Conservation (phyloP, 2,113 vertebrate genomes). For the Recurvirostra avosetta region DNA sequence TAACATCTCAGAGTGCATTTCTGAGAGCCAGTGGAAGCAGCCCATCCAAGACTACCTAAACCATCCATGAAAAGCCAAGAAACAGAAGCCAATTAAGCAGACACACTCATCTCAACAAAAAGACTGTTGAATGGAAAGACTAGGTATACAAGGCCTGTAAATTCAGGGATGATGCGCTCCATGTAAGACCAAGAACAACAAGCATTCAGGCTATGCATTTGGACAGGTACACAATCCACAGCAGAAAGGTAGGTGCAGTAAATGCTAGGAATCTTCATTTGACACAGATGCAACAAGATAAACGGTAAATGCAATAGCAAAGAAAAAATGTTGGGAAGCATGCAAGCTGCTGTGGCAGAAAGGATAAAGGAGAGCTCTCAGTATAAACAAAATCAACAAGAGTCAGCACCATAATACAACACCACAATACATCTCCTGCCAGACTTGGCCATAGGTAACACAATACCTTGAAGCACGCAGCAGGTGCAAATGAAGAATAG, state of each 20-base stretch:
- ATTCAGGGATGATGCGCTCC: not conserved
- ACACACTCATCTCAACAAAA: not conserved
- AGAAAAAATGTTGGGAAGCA: not conserved
- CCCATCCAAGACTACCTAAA: not conserved
- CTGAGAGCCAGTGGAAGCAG: not conserved
- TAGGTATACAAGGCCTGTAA: not conserved
- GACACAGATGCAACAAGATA: not conserved
- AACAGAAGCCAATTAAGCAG: not conserved
- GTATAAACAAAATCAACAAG: not conserved
- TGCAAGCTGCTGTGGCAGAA: not conserved
- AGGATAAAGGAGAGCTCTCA: not conserved
- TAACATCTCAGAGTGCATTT: not conserved
- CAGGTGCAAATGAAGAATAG: not conserved
- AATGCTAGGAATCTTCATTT: not conserved
- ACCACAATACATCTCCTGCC: not conserved
- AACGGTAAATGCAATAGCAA: not conserved
- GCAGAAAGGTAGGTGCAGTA: not conserved
- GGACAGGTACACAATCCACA: not conserved
- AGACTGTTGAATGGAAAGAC: not conserved
- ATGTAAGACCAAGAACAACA: not conserved
- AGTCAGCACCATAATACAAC: not conserved
- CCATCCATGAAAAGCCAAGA: not conserved
- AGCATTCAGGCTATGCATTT: not conserved
- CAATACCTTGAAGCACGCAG: not conserved
- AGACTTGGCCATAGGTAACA: accelerated